Evolutionary conservation across 2,113 vertebrate genomes (phyloP), one percentile per base, ranked within the genome.

Genomic region (Archocentrus centrarchus): DNA sequence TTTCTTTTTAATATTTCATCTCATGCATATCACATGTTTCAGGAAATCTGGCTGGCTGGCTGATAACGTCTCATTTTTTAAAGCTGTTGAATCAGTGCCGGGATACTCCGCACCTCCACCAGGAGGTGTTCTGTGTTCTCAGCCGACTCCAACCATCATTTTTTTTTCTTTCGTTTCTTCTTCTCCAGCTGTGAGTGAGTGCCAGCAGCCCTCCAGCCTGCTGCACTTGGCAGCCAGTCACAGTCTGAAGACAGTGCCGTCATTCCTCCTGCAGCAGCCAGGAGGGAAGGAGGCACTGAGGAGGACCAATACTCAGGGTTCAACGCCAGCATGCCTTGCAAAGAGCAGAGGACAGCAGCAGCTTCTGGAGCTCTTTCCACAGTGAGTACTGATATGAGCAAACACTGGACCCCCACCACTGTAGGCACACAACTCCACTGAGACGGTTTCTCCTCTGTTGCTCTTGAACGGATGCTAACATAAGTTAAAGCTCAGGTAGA

Each of bases 191-290:
- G 63, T 96, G 37, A 30, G 44, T 77, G 70, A 96, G 15, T 2
- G 30, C 66, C 87, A 85, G 63, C 80, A 79, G 80, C 77, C 87
- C 93, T 80, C 96, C 95, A 97, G 97, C 0, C 73, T 99, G 81
- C 95, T 98, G 95, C 97, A 98, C 89, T 97, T 98, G 86, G 96
- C 97, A 1, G 97, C 96, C 73, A 88, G 96, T 60, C 96, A 96
- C 20, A 97, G 97, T 7, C 94, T 97, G 83, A 93, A 96, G 81
- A 91, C 94, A 1, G 87, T 97, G 86, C 94, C 97, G 0, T 93
- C 95, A 89, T 97, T 97, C 62, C 95, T 97, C 60, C 91, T 98
- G 84, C 96, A 97, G 93, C 97, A 97, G 92, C 97, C 97, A 0
- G 97, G 96, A 4, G 97, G 96, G 78, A 94, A 94, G 18, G 96